These are phyloP conservation scores for Acyrthosiphon pisum DNA, from an alignment of 1,140 invertebrate species.

Conservation along the genomic window DNA sequence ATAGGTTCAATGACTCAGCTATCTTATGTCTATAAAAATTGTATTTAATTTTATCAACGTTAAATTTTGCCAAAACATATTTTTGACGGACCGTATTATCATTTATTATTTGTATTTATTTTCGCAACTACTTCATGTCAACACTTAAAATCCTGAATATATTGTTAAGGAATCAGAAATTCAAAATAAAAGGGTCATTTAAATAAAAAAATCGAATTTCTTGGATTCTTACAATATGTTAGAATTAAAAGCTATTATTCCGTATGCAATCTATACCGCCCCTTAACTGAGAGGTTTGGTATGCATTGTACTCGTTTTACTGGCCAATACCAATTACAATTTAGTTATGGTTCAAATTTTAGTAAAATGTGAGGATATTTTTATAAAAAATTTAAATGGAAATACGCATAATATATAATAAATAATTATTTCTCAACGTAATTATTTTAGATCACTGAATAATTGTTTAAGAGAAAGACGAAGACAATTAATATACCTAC, in stretches of 20 bases:
- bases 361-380: not conserved
- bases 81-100: not conserved
- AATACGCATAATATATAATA: not conserved
- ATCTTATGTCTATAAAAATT: not conserved
- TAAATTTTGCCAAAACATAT: not conserved
- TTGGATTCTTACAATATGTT: not conserved
- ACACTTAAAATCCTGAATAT: not conserved
- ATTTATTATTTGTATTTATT: not conserved
- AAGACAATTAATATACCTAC: too few species aligned
- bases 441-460: not conserved
- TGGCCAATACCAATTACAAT: not conserved
- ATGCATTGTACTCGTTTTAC: not conserved
- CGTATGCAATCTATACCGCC: not conserved
- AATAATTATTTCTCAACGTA: not conserved
- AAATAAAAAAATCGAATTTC: not conserved
- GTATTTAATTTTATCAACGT: not conserved
- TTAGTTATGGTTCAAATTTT: not conserved
- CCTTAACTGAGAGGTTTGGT: not conserved
- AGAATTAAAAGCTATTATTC: not conserved
- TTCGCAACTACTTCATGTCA: not conserved
- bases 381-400: not conserved
- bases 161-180: not conserved
- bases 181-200: not conserved
- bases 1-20: constrained; percentile 44
- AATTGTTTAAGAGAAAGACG: not conserved